Base-by-base conservation (phyloP, 35 echinoderm and acorn worm species). In the Antedon bifida region DNA sequence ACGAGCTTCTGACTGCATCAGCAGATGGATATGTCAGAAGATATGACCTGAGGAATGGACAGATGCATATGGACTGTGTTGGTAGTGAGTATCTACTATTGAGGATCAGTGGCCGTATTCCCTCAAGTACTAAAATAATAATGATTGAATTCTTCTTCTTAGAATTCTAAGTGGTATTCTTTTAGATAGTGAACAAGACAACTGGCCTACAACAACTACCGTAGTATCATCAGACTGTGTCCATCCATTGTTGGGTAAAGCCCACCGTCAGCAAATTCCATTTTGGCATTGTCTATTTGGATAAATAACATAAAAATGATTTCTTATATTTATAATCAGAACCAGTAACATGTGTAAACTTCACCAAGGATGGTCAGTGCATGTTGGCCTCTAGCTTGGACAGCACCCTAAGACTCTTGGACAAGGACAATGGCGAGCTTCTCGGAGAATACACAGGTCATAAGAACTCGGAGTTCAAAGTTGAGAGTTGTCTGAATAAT, bases 301-400 rank as follows among this genome's bases (percentile, higher is more conserved):
- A n/a, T n/a, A n/a, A n/a, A n/a, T n/a, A n/a, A n/a, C n/a, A n/a
- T n/a, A n/a, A n/a, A n/a, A n/a, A n/a, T 14, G 14, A 7, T 14
- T 42, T 42, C 38, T 42, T 42, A 42, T 42, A 42, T 14, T 7
- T 42, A 42, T 29, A 76, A 75, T 11, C 85, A 99, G 95, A 93
- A 35, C 88, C 95, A 79, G 95, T 92, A 0, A 99, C 95, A 0
- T 88, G 90, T 32, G 88, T 99, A 5, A 89, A 55, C 46, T 92
- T 93, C 83, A 99, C 95, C 12, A 99, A 99, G 79, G 95, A 99
- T 86, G 95, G 95, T 26, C 95, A 99, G 74, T 99, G 95, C 39
- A 90, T 74, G 8, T 82, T 99, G 32, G 91, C 88, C 14, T 99
- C 95, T 31, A 93, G 91, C 31, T 74, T 93, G 80, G 95, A 99